Evolutionary conservation across 92 coral and sea anemone genomes (phyloP).

Genomic region (Epizoanthus illoricatus): DNA sequence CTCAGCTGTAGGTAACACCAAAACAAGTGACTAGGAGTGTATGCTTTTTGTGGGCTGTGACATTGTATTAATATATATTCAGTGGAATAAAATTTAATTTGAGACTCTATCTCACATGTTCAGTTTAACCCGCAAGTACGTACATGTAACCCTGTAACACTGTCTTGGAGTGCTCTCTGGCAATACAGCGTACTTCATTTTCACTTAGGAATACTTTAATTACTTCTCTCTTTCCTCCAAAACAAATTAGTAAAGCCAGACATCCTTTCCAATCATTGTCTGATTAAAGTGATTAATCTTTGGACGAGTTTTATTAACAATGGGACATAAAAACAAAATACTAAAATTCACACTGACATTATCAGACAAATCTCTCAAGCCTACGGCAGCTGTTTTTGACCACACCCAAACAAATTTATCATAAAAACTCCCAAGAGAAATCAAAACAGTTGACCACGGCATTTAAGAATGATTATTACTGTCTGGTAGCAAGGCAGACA

Average conservation of each 20-base stretch:
- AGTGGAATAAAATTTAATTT: background rate
- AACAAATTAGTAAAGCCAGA: constrained; percentile 7
- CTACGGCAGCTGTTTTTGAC: background rate
- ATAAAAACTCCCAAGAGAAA: background rate
- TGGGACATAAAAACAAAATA: background rate
- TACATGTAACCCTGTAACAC: no score
- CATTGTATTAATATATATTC: no score
- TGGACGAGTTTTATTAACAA: background rate
- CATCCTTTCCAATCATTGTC: constrained; percentile 3
- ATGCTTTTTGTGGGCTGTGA: no score
- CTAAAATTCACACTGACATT: background rate
- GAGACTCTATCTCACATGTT: no score
- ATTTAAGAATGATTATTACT: background rate
- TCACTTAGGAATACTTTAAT: background rate
- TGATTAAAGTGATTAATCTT: constrained; percentile 1
- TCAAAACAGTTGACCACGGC: background rate
- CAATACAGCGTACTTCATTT: background rate
- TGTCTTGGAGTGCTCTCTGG: background rate
- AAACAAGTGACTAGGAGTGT: no score
- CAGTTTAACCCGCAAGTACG: no score
- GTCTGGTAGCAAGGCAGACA: background rate
- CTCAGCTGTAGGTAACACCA: no score
- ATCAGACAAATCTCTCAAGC: background rate
- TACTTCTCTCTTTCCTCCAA: background rate
- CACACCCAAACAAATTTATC: constrained; percentile 15